Percentiles rank a stretch among this genome's conserved stretches.
phyloP scores from a whole-genome alignment of 2,888 invertebrate genomes.

The Rhagonycha lutea region DNA sequence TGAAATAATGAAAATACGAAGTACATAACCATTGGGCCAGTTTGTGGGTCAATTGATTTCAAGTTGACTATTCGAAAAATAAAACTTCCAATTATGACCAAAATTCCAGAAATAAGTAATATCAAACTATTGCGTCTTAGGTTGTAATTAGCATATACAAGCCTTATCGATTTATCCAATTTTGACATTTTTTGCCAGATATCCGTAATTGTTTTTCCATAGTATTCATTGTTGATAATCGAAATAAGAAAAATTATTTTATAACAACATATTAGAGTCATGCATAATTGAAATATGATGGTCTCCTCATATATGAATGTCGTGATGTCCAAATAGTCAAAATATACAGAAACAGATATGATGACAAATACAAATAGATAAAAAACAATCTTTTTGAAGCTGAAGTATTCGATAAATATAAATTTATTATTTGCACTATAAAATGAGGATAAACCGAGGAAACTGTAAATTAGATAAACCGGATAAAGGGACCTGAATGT shows the following conservation, averaged over 20 bases:
- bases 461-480: background rate
- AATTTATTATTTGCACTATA: background rate
- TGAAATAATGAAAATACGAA: background rate
- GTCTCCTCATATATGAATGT: background rate
- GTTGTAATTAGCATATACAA: background rate
- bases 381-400: background rate
- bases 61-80: background rate
- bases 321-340: background rate
- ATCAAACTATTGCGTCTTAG: background rate
- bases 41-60: background rate
- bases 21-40: background rate
- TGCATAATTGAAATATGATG: background rate
- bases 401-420: background rate
- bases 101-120: background rate
- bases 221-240: background rate
- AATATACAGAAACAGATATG: background rate
- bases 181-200: background rate
- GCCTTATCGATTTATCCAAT: background rate
- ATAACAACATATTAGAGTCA: background rate
- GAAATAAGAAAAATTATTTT: background rate
- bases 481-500: background rate
- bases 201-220: background rate
- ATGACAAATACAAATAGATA: background rate
- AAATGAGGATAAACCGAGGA: background rate
- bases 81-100: background rate